A percentile compares a stretch with the other conserved stretches of the same genome.
Conservation (phyloP, 2,888 invertebrate species). For the Dicyrtomina minuta region DNA sequence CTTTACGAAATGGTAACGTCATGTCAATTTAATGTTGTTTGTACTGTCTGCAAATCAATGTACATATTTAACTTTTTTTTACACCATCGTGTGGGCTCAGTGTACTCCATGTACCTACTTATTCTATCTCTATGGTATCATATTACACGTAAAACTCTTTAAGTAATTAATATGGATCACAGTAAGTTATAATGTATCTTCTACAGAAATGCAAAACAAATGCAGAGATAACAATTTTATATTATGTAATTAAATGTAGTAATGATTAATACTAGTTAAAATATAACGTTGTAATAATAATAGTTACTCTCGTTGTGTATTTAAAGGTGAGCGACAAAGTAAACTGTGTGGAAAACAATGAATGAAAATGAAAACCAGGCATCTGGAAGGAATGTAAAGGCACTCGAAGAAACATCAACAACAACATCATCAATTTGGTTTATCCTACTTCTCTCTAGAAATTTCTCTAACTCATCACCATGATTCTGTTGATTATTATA, state of each 20-base stretch:
- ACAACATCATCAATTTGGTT: constrained; percentile 28
- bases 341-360: no score
- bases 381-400: no score
- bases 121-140: not conserved
- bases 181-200: not conserved
- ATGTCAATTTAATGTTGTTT: not conserved
- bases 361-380: no score
- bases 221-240: no score
- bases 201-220: no score
- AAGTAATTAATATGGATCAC: constrained; percentile 1
- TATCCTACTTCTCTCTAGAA: constrained; percentile 46
- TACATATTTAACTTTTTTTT: no score
- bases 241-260: not conserved
- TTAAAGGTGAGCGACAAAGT: not conserved
- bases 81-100: not conserved
- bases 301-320: not conserved
- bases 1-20: not conserved
- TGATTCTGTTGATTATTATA: constrained; percentile 64
- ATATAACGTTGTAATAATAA: not conserved
- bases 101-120: not conserved
- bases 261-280: not conserved
- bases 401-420: constrained; percentile 19
- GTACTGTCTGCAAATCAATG: no score
- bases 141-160: not conserved
- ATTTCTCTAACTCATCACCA: constrained; percentile 48